Base-by-base conservation (phyloP, 2,113 vertebrate genomes). In the Alaudala cheleensis region DNA sequence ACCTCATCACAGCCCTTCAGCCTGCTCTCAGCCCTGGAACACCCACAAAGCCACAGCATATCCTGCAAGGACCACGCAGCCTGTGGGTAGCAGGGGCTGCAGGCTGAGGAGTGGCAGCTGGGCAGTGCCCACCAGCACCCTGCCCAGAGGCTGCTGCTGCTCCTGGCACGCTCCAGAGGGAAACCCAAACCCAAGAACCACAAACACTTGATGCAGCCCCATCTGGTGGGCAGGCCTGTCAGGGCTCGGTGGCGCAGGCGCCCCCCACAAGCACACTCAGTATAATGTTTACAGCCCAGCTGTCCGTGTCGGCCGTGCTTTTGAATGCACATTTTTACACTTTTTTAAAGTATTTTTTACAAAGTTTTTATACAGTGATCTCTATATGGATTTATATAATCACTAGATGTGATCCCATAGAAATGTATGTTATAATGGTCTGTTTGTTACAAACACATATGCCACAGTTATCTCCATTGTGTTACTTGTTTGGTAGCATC, bases 331-430 rank as follows among this genome's bases (percentile, higher is more conserved):
- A 98, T 96, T 98, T 98, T 98, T 98, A 98, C 98, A 98, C 96
- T 97, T 98, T 97, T 98, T 97, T 97, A 98, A 97, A 96, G 83
- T 98, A 98, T 98, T 98, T 98, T 98, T 98, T 98, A 98, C 97
- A 97, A 98, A 98, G 97, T 98, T 99, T 99, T 99, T 99, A 98
- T 98, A 99, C 98, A 98, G 98, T 98, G 95, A 98, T 98, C 98
- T 99, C 98, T 98, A 98, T 98, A 98, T 98, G 98, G 98, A 98
- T 98, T 98, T 99, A 98, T 99, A 98, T 98, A 98, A 98, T 99
- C 98, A 99, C 98, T 98, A 98, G 98, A 98, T 96, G 99, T 99
- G 98, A 99, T 98, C 97, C 97, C 96, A 97, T 98, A 98, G 96
- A 97, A 95, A 97, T 97, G 98, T 98, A 98, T 98, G 98, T 98